A percentile compares a stretch with the other conserved stretches of the same genome.
Conservation (phyloP, 2,888 invertebrate species). For the Aproaerema taeniolella region DNA sequence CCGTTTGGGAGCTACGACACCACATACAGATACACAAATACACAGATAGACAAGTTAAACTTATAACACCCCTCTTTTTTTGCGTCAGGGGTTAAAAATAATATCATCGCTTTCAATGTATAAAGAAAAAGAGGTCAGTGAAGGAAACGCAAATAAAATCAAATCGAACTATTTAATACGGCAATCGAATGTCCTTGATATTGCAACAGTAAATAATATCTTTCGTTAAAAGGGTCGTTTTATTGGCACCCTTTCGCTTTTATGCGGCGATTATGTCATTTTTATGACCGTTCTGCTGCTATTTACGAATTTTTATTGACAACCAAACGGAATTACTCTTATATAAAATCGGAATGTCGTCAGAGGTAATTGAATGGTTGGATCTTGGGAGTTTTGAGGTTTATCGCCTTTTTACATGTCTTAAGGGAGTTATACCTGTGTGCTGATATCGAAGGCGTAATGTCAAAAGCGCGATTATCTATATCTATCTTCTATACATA, state of each 20-base stretch:
- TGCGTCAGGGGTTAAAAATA: too few relatives aligned
- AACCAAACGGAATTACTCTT: constrained; percentile 46
- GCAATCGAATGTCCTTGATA: constrained; percentile 45
- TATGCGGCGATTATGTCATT: constrained; percentile 66
- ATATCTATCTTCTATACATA: neutral
- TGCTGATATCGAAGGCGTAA: too few relatives aligned
- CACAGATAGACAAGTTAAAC: too few relatives aligned
- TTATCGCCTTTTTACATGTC: too few relatives aligned
- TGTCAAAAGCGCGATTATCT: neutral
- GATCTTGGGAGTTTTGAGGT: too few relatives aligned
- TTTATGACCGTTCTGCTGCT: constrained; percentile 55
- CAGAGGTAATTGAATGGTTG: constrained; percentile 1
- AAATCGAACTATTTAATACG: constrained; percentile 44
- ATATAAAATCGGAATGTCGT: constrained; percentile 21
- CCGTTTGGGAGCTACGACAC: too few relatives aligned
- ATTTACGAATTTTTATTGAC: constrained; percentile 58
- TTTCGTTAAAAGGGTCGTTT: constrained; percentile 60
- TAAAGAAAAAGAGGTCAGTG: too few relatives aligned
- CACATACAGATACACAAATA: too few relatives aligned
- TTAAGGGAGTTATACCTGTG: too few relatives aligned
- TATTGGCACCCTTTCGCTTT: constrained; percentile 69
- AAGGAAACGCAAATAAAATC: constrained; percentile 39
- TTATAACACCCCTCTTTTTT: too few relatives aligned
- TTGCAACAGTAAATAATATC: constrained; percentile 66
- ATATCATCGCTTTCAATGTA: too few relatives aligned